Base-by-base conservation (phyloP, 2,797 vertebrate genomes). In the Anolis apletophallus region DNA sequence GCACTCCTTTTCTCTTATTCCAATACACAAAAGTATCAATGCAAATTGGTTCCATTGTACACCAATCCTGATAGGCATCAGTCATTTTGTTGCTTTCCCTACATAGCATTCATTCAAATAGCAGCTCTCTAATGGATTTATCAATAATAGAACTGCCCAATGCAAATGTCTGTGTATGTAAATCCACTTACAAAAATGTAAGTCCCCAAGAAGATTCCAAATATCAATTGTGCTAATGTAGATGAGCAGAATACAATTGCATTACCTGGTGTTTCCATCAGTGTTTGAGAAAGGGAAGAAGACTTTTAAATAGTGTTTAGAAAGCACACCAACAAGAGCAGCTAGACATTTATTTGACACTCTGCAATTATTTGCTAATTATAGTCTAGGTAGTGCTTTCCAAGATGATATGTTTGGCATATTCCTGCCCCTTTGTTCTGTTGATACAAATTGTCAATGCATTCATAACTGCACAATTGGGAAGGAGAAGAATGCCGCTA, bases 341-440 rank as follows among this genome's bases (percentile, higher is more conserved):
- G 34, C 57, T n/a, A 91, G 76, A 75, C 67, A 90, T 91, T 90
- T 83, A 50, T 71, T 73, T 78, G 84, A 80, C 3, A 14, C 59
- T 88, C 40, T 69, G 26, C 36, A 93, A 91, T 91, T 92, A 88
- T 86, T 90, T 89, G 76, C 80, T 92, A 90, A 93, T 93, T 93
- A 84, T 86, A 91, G 54, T 80, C 52, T 32, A 59, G 64, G 88
- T 89, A 87, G 92, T 16, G 40, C 50, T 92, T 91, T 90, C 57
- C 78, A 81, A 83, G 46, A 68, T 87, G 87, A 67, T 59, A 36
- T 1, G 40, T 73, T 0, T 87, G 54, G 1, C 67, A 77, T 85
- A 89, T 86, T 54, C 81, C 71, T 68, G 23, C 59, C 67, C 50
- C 32, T 82, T 5, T 69, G 2, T 81, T 86, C 78, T 85, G 85